These are phyloP conservation scores for Melanotaenia nigrans DNA, from an alignment of 2,797 vertebrate species.

Conservation along the genomic window DNA sequence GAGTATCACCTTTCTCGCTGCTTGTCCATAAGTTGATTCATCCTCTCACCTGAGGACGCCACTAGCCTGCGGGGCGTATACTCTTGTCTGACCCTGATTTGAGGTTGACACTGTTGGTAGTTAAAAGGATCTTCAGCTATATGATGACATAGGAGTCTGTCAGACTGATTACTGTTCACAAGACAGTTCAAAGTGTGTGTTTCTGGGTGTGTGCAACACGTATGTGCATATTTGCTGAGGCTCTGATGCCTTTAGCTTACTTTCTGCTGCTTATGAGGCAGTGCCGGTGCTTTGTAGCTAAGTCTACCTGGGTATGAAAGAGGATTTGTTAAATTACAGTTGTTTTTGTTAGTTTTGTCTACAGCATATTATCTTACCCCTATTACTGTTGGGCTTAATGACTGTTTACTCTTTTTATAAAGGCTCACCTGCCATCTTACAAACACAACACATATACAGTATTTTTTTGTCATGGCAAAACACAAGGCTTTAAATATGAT, in stretches of 20 bases:
- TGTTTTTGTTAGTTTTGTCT: conserved; percentile 23
- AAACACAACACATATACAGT: conserved; percentile 2
- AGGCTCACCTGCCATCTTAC: conserved; percentile 23
- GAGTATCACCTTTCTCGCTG: conserved; percentile 6
- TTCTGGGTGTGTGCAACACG: conserved; percentile 33
- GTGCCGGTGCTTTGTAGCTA: conserved; percentile 7
- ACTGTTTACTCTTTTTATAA: conserved; percentile 26
- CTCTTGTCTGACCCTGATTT: conserved; percentile 29
- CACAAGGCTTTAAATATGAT: conserved; percentile 25
- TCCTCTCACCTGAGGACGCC: conserved; percentile 34
- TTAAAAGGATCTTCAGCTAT: conserved; percentile 46
- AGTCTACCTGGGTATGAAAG: conserved; percentile 27
- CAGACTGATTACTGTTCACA: conserved; percentile 50
- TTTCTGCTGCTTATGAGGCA: conserved; percentile 1
- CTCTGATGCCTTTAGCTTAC: conserved; percentile 16
- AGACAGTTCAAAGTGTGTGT: conserved; percentile 44
- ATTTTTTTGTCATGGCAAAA: conserved; percentile 13
- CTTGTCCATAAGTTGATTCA: conserved; percentile 3
- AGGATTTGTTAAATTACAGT: conserved; percentile 21
- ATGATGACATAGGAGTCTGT: conserved; percentile 40
- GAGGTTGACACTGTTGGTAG: conserved; percentile 27
- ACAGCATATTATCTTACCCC: conserved; percentile 18
- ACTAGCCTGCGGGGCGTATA: conserved; percentile 40
- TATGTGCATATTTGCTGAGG: conserved; percentile 15
- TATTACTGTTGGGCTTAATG: conserved; percentile 19